Evolutionary conservation across 2,113 vertebrate genomes (phyloP).

Genomic region (Addax nasomaculatus): DNA sequence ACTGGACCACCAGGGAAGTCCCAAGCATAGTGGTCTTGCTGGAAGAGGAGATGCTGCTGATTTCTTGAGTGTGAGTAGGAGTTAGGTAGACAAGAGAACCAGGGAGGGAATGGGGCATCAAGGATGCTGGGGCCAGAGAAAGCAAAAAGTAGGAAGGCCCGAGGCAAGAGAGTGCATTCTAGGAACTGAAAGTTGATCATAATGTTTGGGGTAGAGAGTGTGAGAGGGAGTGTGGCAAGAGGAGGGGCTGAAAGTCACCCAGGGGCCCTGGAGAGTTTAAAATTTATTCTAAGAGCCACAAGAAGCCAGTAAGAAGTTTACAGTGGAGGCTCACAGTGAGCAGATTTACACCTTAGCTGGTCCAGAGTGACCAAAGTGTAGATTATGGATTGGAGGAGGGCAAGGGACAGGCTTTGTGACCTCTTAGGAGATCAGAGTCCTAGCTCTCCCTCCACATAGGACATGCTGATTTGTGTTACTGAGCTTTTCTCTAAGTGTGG

Average conservation of each 20-base stretch:
- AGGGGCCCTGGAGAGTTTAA: neutral
- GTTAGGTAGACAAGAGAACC: neutral
- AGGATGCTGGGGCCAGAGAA: neutral
- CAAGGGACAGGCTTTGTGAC: too few relatives aligned
- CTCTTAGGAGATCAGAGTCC: neutral
- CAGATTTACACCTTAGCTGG: neutral
- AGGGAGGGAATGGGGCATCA: neutral
- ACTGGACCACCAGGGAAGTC: neutral
- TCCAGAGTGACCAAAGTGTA: neutral
- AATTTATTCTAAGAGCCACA: neutral
- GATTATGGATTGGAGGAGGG: neutral
- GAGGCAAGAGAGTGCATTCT: neutral
- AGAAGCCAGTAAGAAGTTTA: neutral
- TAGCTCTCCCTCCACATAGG: neutral
- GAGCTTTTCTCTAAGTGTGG: neutral
- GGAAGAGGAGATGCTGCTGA: neutral
- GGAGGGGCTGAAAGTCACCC: neutral
- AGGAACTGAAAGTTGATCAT: constrained; percentile 33
- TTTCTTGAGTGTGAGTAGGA: neutral
- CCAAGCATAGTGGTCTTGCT: neutral
- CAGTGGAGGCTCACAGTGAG: neutral
- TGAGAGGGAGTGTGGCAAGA: neutral
- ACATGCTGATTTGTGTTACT: neutral
- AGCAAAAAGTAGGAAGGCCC: neutral
- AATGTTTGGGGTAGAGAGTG: neutral